Conservation (phyloP, 2,113 vertebrate species). For the Martes martes region DNA sequence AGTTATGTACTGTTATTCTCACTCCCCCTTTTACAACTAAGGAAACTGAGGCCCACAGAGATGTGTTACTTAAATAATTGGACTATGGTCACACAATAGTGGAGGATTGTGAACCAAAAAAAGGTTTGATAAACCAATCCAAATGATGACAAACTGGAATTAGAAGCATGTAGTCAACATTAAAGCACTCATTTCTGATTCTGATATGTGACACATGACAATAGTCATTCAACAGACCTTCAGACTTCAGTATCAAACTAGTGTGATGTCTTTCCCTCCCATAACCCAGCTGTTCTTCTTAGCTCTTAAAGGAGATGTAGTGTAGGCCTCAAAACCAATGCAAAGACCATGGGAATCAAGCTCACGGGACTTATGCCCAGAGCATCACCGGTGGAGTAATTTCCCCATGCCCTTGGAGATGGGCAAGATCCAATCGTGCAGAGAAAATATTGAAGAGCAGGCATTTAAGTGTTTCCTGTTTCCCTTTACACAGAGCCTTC, state of each 20-base stretch:
- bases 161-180: not conserved
- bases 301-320: not conserved
- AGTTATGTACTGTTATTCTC: not conserved
- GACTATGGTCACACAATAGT: not conserved
- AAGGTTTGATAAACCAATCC: not conserved
- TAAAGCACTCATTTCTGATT: not conserved
- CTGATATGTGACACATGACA: not conserved
- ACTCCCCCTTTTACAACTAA: not conserved
- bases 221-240: not conserved
- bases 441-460: not conserved
- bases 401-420: not conserved
- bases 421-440: not conserved
- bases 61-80: not conserved
- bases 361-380: not conserved
- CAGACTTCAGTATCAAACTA: not conserved
- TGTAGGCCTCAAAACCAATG: not conserved
- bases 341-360: not conserved
- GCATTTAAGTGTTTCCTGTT: not conserved
- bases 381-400: not conserved
- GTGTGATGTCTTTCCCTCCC: not conserved
- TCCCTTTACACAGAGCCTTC: not conserved
- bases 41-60: not conserved
- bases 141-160: not conserved
- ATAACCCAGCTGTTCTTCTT: not conserved
- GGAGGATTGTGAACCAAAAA: not conserved